Evolutionary conservation across 2,797 vertebrate genomes (phyloP).

Genomic region (Coregonus ussuriensis): DNA sequence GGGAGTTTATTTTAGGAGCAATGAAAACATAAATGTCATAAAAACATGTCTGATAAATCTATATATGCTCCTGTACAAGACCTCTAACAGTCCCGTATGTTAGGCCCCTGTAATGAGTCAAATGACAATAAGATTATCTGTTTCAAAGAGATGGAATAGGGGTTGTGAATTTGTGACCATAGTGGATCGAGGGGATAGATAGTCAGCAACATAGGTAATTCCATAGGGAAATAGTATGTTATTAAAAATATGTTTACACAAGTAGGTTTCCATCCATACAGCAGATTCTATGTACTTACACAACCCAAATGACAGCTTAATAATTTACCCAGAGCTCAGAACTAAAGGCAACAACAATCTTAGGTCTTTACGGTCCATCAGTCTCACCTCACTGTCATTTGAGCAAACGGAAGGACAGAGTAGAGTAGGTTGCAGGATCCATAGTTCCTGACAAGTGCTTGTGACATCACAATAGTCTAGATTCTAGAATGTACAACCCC

Average conservation of each 20-base stretch:
- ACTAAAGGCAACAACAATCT: slow-evolving; percentile 19
- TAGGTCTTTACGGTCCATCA: slow-evolving; percentile 22
- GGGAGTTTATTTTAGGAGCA: neutral
- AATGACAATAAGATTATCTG: neutral
- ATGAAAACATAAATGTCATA: too few species aligned
- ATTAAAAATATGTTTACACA: neutral
- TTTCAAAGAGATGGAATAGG: neutral
- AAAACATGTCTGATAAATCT: too few species aligned
- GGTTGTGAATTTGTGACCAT: neutral
- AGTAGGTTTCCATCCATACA: slow-evolving; percentile 2
- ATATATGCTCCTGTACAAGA: neutral
- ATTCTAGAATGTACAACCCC: neutral
- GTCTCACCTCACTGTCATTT: slow-evolving; percentile 1
- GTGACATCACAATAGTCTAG: slow-evolving; percentile 11
- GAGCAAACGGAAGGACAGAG: slow-evolving; percentile 8
- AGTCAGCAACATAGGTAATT: neutral
- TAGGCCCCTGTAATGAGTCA: neutral
- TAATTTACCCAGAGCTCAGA: slow-evolving; percentile 19
- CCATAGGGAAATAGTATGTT: neutral
- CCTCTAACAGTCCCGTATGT: neutral
- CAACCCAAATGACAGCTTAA: slow-evolving; percentile 17
- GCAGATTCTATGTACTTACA: slow-evolving; percentile 4
- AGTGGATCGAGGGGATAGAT: neutral
- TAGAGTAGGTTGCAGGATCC: neutral
- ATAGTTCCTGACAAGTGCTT: slow-evolving; percentile 10